Evolutionary conservation across 2,888 invertebrate species (phyloP).

Genomic region (Epirrhoe tristata): DNA sequence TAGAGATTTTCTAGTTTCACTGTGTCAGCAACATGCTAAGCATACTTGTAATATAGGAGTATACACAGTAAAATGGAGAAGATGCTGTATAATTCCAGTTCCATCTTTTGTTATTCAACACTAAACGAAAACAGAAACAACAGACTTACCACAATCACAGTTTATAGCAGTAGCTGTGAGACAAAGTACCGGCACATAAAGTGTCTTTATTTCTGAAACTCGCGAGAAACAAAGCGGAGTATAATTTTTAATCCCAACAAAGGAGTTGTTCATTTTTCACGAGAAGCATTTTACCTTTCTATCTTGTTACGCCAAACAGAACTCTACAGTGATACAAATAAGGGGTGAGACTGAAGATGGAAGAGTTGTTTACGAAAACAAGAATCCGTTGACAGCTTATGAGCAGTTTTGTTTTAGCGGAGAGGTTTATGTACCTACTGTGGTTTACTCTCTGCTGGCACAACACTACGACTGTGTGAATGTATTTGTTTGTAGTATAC

Average conservation of each 20-base stretch:
- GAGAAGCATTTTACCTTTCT: conserved; percentile 54
- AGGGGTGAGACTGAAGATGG: conserved; percentile 25
- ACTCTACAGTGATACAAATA: conserved; percentile 50
- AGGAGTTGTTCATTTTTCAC: conserved; percentile 81
- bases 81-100: background rate
- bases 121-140: conserved; percentile 6
- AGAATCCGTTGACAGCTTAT: conserved; percentile 72
- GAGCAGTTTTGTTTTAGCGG: conserved; percentile 63
- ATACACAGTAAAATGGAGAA: too few species aligned
- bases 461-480: conserved; percentile 36
- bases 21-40: too few species aligned
- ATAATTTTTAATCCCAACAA: conserved; percentile 81
- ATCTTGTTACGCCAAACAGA: conserved; percentile 40
- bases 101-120: background rate
- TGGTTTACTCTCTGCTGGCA: conserved; percentile 34
- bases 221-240: conserved; percentile 63
- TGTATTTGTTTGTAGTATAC: conserved; percentile 24
- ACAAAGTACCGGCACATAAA: conserved; percentile 41
- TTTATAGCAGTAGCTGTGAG: conserved; percentile 25
- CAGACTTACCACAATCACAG: conserved; percentile 27
- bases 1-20: too few species aligned
- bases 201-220: conserved; percentile 36
- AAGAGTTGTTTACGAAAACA: conserved; percentile 40
- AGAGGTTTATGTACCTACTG: conserved; percentile 43
- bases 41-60: too few species aligned